Conservation (phyloP, 2,888 invertebrate species). For the Acrobasis suavella region DNA sequence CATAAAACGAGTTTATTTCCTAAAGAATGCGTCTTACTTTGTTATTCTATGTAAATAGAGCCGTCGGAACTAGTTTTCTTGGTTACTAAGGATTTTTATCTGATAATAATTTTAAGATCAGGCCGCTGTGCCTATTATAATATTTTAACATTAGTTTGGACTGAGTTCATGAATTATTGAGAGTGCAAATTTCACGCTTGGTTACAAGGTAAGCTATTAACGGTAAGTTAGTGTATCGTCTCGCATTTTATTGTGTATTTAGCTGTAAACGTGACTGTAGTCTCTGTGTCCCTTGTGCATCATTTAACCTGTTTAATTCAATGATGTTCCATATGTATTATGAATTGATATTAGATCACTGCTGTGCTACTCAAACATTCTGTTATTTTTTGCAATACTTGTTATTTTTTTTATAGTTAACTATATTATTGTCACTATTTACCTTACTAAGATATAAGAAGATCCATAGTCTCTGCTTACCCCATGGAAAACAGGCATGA, state of each 20-base stretch:
- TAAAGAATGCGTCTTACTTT: slow-evolving; percentile 20
- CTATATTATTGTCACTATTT: background rate
- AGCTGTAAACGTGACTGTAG: slow-evolving; percentile 13
- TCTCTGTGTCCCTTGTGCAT: background rate
- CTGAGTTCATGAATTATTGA: slow-evolving; percentile 4
- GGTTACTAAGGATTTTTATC: slow-evolving; percentile 6
- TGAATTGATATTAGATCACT: background rate
- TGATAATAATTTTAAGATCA: slow-evolving; percentile 5
- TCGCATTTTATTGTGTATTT: slow-evolving; percentile 14
- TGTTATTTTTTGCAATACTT: background rate
- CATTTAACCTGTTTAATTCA: background rate
- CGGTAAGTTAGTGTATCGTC: slow-evolving; percentile 7
- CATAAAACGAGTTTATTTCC: slow-evolving; percentile 48
- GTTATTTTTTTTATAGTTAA: background rate
- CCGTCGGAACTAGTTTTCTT: slow-evolving; percentile 4
- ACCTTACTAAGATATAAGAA: background rate
- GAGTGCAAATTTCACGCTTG: slow-evolving; percentile 15
- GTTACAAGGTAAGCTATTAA: slow-evolving; percentile 4
- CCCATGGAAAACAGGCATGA: too few relatives aligned
- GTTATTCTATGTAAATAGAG: slow-evolving; percentile 18
- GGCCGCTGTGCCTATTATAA: background rate
- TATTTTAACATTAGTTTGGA: slow-evolving; percentile 3
- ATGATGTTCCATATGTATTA: background rate
- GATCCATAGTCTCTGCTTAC: too few relatives aligned
- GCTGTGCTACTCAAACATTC: background rate